Conservation (phyloP, 2,888 invertebrate species). For the Seira ritae region DNA sequence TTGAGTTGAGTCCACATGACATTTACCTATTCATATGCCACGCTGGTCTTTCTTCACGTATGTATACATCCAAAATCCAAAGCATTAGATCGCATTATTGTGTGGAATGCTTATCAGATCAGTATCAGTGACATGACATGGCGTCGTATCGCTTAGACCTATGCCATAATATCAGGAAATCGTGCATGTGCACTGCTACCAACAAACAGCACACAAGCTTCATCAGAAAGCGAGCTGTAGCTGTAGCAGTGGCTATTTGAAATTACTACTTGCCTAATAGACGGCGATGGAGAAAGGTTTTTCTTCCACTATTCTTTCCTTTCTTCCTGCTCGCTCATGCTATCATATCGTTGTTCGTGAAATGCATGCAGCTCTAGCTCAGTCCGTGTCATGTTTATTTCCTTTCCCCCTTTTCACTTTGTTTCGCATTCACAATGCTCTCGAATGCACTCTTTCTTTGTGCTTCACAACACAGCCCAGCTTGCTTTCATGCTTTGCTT, state of each 20-base stretch:
- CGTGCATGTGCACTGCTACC: background rate
- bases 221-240: background rate
- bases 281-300: slow-evolving; percentile 53
- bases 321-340: slow-evolving; percentile 15
- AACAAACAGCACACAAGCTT: background rate
- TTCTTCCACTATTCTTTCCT: slow-evolving; percentile 14
- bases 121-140: no score
- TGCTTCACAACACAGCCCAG: background rate
- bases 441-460: background rate
- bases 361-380: background rate
- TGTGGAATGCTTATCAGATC: no score
- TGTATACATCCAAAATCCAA: no score
- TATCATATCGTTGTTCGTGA: background rate
- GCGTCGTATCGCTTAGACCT: no score
- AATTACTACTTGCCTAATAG: no score
- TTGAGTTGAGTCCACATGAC: no score
- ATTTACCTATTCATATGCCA: no score
- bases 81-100: no score
- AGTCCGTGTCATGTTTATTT: no score
- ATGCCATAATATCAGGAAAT: background rate
- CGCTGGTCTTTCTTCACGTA: no score
- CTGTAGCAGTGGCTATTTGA: background rate
- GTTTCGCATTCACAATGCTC: background rate
- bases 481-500: no score
- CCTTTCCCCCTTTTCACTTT: background rate